phyloP scores from a whole-genome alignment of 2,888 invertebrate species.

The Dione juno region DNA sequence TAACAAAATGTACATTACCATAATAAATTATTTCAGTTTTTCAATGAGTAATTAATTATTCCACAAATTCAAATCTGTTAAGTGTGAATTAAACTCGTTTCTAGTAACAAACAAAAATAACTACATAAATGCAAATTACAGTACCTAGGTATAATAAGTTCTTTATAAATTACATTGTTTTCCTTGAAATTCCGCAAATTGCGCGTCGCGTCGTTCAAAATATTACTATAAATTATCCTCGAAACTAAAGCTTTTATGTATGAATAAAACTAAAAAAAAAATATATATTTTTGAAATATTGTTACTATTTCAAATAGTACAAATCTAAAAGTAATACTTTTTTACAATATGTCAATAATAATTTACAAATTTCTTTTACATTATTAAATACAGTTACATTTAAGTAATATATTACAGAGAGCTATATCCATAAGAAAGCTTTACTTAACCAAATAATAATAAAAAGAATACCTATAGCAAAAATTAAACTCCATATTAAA shows the following conservation, averaged over 20 bases:
- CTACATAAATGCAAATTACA: constrained; percentile 10
- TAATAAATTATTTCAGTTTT: neutral
- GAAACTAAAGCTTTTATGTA: neutral
- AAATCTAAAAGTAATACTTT: too few relatives aligned
- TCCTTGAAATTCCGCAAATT: constrained; percentile 13
- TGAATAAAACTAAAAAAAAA: too few relatives aligned
- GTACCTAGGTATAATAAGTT: neutral
- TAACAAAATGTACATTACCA: neutral
- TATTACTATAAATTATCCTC: neutral
- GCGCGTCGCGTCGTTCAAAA: neutral
- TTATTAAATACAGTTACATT: too few relatives aligned
- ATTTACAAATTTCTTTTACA: too few relatives aligned
- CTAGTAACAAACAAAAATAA: neutral
- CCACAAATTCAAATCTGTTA: neutral
- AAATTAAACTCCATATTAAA: too few relatives aligned
- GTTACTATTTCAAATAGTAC: too few relatives aligned
- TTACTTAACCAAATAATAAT: neutral
- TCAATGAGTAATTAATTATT: neutral
- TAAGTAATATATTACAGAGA: too few relatives aligned
- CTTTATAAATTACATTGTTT: constrained; percentile 9
- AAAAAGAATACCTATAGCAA: neutral
- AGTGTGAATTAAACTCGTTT: neutral
- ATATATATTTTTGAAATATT: too few relatives aligned
- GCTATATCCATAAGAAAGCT: too few relatives aligned
- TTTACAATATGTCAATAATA: too few relatives aligned